These are phyloP conservation scores for Volucella zonaria DNA, from an alignment of 2,888 invertebrate genomes.

Conservation along the genomic window DNA sequence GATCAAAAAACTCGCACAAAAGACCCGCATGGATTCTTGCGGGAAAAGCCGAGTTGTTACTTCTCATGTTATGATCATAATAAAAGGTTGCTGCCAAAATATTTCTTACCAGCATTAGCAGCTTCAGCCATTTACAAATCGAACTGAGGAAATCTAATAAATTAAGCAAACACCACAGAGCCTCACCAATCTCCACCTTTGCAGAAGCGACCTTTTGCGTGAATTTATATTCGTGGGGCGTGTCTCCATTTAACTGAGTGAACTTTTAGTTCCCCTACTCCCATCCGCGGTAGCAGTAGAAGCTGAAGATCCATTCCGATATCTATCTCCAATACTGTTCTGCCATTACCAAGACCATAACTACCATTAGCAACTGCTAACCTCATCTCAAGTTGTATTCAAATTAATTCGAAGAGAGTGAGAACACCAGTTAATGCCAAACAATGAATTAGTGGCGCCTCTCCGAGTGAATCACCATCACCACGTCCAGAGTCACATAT, in stretches of 20 bases:
- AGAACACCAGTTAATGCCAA: conserved; percentile 61
- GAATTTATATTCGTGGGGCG: conserved; percentile 36
- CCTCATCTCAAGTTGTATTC: conserved; percentile 34
- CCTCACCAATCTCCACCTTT: neutral
- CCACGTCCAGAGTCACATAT: conserved; percentile 21
- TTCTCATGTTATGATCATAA: too few species aligned
- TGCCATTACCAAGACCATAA: neutral
- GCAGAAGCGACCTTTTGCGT: conserved; percentile 43
- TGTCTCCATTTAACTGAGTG: conserved; percentile 47
- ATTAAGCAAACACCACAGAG: conserved; percentile 37
- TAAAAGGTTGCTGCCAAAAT: too few species aligned
- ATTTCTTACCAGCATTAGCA: neutral
- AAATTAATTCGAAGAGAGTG: conserved; percentile 66
- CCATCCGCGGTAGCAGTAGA: conserved; percentile 26
- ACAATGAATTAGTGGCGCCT: conserved; percentile 67
- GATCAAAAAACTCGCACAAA: too few species aligned
- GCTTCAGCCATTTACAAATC: conserved; percentile 4
- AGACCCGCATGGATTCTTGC: too few species aligned
- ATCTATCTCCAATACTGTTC: conserved; percentile 13
- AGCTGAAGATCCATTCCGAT: conserved; percentile 27
- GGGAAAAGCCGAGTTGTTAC: too few species aligned
- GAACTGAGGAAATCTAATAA: conserved; percentile 26
- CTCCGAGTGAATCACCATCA: conserved; percentile 49
- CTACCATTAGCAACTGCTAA: too few species aligned
- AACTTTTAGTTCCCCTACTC: conserved; percentile 40